Base-by-base conservation (phyloP, 2,888 invertebrate species). In the Microplitis deprimator region DNA sequence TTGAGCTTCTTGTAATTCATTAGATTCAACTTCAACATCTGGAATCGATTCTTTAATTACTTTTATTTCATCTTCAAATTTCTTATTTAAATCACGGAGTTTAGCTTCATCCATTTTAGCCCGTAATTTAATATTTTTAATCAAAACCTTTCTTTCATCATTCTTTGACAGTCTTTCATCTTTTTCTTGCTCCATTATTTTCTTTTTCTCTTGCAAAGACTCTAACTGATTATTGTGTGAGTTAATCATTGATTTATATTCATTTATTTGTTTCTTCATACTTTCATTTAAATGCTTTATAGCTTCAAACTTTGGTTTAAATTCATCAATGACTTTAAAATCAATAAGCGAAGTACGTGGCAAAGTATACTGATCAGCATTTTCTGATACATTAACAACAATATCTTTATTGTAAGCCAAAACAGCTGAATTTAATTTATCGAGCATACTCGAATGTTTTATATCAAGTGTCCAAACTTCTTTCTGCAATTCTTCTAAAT, bases 391-490 rank as follows among this genome's bases (percentile, higher is more conserved):
- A 81, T 82, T 70, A 40, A 85, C 79, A 40, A 87, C 82, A 69
- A 89, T 83, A 39, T 86, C 83, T 68, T 86, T 85, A 73, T 89
- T 89, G 50, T 87, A 88, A 5, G 82, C 82, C 16, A 87, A 77
- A 59, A 89, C 77, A 4, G 81, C 75, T 81, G 87, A 87, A 38
- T 81, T 83, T 13, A 89, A 80, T 78, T 82, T 84, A 60, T 82
- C 84, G 70, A 83, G 85, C 20, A 80, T 73, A 5, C 83, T 81
- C n/a, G 86, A 81, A 7, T 86, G 80, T 76, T 86, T 85, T 1
- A 89, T 83, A 40, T 89, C 89, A 41, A 85, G 77, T 5, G 83
- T 79, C 68, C 85, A 88, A 5, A 84, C n/a, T 73, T 88, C 85
- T 40, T 87, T 87, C 50, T 86, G 79, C 29, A 88, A 83, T n/a